These are phyloP conservation scores for Anolis carolinensis DNA, from an alignment of 2,113 vertebrate genomes.

Conservation along the genomic window DNA sequence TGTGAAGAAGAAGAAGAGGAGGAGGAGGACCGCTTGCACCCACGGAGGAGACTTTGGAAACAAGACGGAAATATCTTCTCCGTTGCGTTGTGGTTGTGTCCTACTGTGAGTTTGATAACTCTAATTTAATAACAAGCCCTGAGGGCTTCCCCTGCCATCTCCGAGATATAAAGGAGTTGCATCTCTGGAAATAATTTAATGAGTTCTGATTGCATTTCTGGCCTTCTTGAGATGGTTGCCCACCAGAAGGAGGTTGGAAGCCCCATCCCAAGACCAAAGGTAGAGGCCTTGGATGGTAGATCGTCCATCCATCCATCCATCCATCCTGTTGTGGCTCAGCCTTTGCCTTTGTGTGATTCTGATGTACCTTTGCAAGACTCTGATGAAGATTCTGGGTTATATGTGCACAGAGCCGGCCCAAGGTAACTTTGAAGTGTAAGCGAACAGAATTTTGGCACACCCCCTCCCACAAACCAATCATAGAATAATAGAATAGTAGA, in stretches of 20 bases:
- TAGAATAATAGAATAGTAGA: no score
- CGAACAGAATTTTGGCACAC: no score
- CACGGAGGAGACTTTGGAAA: background rate
- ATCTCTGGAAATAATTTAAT: conserved; percentile 28
- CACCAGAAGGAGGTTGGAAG: background rate
- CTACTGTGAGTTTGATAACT: conserved; percentile 67
- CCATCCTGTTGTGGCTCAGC: no score
- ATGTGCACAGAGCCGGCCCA: no score
- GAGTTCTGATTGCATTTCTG: conserved; percentile 59
- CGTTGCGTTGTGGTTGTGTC: background rate
- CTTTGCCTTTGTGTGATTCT: no score
- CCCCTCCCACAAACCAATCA: no score
- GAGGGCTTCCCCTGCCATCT: conserved; percentile 43
- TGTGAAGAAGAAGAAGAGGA: conserved; percentile 10
- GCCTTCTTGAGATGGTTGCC: background rate
- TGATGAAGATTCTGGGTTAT: no score
- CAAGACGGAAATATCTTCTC: background rate
- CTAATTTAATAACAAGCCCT: conserved; percentile 61
- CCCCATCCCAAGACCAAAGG: background rate
- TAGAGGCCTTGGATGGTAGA: background rate
- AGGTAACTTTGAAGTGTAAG: no score
- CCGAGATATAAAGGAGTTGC: background rate
- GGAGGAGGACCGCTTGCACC: fast-evolving
- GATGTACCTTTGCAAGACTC: no score
- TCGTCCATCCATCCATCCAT: no score